These are phyloP conservation scores for Pavo muticus DNA, from an alignment of 2,113 vertebrate genomes.

Conservation along the genomic window DNA sequence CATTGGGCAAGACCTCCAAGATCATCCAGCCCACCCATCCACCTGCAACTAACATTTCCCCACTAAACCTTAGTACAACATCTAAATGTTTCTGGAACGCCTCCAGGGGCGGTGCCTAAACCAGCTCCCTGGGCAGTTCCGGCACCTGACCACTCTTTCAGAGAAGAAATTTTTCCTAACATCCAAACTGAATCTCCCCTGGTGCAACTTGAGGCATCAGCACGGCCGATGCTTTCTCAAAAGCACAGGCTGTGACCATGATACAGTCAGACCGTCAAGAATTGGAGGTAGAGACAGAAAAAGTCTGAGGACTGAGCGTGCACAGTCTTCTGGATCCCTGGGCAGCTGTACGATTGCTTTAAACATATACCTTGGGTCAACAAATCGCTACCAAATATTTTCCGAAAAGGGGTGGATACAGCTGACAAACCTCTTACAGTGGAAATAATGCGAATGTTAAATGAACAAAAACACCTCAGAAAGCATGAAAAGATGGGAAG, in stretches of 20 bases:
- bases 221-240: background rate
- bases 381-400: constrained; percentile 14
- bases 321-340: background rate
- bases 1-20: no score
- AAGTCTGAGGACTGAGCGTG: background rate
- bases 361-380: constrained; percentile 9
- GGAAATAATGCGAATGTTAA: constrained; percentile 83
- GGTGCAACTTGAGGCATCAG: no score
- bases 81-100: no score
- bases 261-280: no score
- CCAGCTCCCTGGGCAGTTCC: no score
- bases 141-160: no score
- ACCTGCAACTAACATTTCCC: no score
- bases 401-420: constrained; percentile 9
- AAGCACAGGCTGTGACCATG: background rate
- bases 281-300: background rate
- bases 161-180: no score
- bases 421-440: constrained; percentile 74
- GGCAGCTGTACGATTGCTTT: background rate
- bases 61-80: no score
- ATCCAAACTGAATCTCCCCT: no score
- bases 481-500: constrained; percentile 63
- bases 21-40: no score
- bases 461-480: constrained; percentile 80
- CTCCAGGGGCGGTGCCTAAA: no score